Evolutionary conservation across 1,140 invertebrate species (phyloP).

Genomic region (Caenorhabditis remanei): DNA sequence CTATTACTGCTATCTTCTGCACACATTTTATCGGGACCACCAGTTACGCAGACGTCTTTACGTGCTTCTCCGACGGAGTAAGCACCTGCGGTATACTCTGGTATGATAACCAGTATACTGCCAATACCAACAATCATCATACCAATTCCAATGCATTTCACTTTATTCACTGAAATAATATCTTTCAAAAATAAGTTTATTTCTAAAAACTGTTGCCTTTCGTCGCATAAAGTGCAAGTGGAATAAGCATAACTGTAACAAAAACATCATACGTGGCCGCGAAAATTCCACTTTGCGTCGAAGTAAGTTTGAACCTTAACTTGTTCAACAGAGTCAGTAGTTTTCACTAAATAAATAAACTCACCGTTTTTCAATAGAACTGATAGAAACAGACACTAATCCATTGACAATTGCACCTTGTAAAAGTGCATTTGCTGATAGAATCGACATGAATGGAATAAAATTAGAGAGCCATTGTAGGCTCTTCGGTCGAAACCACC

Average conservation of each 20-base stretch:
- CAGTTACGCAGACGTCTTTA: slow-evolving; percentile 43
- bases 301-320: slow-evolving; percentile 58
- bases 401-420: slow-evolving; percentile 64
- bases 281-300: slow-evolving; percentile 62
- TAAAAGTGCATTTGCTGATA: slow-evolving; percentile 52
- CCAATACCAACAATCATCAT: slow-evolving; percentile 62
- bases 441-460: slow-evolving; percentile 35
- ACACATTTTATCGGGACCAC: neutral
- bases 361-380: slow-evolving; percentile 62
- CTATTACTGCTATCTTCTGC: neutral
- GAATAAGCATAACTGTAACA: slow-evolving; percentile 58
- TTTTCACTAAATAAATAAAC: too few species aligned
- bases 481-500: slow-evolving; percentile 19
- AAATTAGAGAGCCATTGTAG: slow-evolving; percentile 13
- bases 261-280: slow-evolving; percentile 61
- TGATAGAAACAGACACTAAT: slow-evolving; percentile 62
- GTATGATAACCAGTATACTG: slow-evolving; percentile 55
- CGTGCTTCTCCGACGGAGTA: slow-evolving; percentile 57
- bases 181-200: neutral
- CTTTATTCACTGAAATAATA: slow-evolving; percentile 61
- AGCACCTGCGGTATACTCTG: slow-evolving; percentile 51
- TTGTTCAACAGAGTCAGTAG: neutral
- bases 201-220: slow-evolving; percentile 16
- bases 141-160: slow-evolving; percentile 53
- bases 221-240: slow-evolving; percentile 31